Evolutionary conservation across 2,888 invertebrate species (phyloP).

Genomic region (Idaea biselata): DNA sequence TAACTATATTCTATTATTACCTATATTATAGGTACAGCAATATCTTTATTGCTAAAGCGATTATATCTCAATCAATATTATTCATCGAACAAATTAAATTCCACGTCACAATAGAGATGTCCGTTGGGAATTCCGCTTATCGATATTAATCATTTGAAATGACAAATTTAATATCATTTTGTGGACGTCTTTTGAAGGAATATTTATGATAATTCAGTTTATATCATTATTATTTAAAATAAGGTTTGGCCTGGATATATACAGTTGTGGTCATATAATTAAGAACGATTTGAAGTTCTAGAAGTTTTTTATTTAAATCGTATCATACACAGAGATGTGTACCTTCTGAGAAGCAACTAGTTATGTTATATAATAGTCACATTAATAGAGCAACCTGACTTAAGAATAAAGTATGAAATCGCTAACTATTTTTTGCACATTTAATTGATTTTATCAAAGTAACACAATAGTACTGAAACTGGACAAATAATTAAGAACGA

Average conservation of each 20-base stretch:
- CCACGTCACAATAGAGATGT: constrained; percentile 13
- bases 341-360: too few relatives aligned
- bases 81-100: constrained; percentile 17
- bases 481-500: too few relatives aligned
- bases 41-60: constrained; percentile 4
- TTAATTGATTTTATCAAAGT: too few relatives aligned
- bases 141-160: constrained; percentile 3
- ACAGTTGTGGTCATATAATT: too few relatives aligned
- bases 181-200: not conserved
- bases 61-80: constrained; percentile 10
- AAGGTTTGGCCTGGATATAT: not conserved
- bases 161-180: constrained; percentile 2
- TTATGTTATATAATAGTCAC: too few relatives aligned
- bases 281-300: too few relatives aligned
- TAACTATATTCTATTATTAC: not conserved
- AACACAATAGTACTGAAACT: too few relatives aligned
- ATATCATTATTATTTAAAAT: not conserved
- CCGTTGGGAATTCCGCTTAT: constrained; percentile 12
- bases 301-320: too few relatives aligned
- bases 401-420: too few relatives aligned
- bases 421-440: too few relatives aligned
- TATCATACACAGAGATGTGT: too few relatives aligned
- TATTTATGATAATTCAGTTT: not conserved
- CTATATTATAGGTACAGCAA: not conserved
- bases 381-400: too few relatives aligned